Evolutionary conservation across 1,140 invertebrate genomes (phyloP).

Genomic region (Antheraea mylitta): DNA sequence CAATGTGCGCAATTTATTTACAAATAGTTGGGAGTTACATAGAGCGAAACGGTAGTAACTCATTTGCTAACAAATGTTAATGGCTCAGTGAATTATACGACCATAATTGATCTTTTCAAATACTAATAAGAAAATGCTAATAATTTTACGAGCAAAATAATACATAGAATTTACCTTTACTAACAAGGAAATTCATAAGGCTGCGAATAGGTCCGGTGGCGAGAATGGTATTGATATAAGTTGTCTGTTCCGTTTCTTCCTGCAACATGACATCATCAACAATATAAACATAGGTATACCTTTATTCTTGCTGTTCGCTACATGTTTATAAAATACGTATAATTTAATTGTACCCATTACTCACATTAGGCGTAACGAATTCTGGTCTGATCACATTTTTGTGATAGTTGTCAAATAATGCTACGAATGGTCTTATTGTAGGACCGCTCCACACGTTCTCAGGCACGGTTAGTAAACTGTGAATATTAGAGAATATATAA

Average conservation of each 20-base stretch:
- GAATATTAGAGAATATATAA: neutral
- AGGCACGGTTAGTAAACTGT: conserved; percentile 58
- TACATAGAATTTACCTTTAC: conserved; percentile 52
- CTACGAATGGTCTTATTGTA: conserved; percentile 66
- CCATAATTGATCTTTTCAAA: too few species aligned
- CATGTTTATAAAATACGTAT: conserved; percentile 6
- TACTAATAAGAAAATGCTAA: too few species aligned
- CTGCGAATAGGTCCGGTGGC: conserved; percentile 66
- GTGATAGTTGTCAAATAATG: conserved; percentile 73
- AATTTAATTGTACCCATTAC: conserved; percentile 29
- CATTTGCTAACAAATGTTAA: too few species aligned
- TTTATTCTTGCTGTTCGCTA: conserved; percentile 1
- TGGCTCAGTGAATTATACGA: too few species aligned
- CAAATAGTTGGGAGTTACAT: neutral
- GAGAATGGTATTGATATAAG: conserved; percentile 69
- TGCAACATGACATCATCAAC: conserved; percentile 45
- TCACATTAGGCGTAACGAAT: conserved; percentile 69
- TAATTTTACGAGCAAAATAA: too few species aligned
- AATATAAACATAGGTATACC: conserved; percentile 23
- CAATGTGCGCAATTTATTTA: neutral
- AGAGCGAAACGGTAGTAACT: too few species aligned
- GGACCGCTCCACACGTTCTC: conserved; percentile 72
- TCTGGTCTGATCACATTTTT: conserved; percentile 73
- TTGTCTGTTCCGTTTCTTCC: conserved; percentile 69
- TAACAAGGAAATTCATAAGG: conserved; percentile 61